Conservation (phyloP, 2,888 invertebrate genomes). For the Ochropacha duplaris region DNA sequence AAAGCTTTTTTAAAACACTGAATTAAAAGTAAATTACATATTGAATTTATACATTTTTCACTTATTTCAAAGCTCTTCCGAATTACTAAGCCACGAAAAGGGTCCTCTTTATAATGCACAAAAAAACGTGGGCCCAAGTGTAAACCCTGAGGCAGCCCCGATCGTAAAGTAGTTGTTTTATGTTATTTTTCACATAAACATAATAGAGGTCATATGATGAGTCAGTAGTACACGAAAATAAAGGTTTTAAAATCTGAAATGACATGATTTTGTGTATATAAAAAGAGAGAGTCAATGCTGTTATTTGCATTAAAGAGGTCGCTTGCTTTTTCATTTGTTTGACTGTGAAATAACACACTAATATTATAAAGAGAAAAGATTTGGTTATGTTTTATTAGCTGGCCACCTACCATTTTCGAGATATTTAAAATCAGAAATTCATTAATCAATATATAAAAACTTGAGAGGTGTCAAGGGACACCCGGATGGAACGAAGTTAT, state of each 20-base stretch:
- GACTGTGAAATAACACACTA: too few relatives aligned
- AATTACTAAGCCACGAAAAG: not conserved
- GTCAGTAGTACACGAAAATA: not conserved
- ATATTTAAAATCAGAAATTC: too few relatives aligned
- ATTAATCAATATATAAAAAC: too few relatives aligned
- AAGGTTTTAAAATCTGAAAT: not conserved
- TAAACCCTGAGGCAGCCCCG: not conserved
- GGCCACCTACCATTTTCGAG: too few relatives aligned
- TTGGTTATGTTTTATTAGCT: too few relatives aligned
- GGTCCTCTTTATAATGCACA: not conserved
- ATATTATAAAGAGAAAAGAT: too few relatives aligned
- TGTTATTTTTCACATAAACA: not conserved
- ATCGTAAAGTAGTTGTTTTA: not conserved
- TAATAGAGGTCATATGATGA: not conserved
- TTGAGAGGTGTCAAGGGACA: too few relatives aligned
- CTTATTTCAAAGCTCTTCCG: not conserved
- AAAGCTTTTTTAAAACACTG: too few relatives aligned
- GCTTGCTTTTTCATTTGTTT: not conserved
- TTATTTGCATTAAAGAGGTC: not conserved
- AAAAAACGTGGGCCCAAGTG: not conserved
- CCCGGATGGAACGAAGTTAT: too few relatives aligned
- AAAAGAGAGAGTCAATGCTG: not conserved
- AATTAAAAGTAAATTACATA: not conserved
- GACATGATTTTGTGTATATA: not conserved
- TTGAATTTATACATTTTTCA: not conserved